Evolutionary conservation across 2,888 invertebrate genomes (phyloP), one percentile per base, ranked within the genome.

Genomic region (Chrysolina haemoptera): DNA sequence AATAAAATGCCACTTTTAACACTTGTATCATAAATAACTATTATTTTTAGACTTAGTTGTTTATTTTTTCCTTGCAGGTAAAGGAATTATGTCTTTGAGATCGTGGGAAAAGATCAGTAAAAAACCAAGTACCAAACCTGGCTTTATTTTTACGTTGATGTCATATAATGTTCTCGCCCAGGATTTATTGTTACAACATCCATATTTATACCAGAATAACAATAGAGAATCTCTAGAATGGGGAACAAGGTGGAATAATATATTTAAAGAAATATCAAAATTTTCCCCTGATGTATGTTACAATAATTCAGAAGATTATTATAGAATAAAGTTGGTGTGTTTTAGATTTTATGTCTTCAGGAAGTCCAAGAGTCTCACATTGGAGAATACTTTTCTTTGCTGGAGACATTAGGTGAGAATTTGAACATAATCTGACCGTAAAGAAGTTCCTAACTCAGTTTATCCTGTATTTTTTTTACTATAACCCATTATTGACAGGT

Each of bases 81-180:
- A 70, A 68, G 59, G 43, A n/a, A 68, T 77, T 12, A 66, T 70
- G 70, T 68, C 77, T 18, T 46, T 70, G 41, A 74, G 78, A 66
- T 64, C 8, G 10, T 77, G 77, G 78, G 68, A 79, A 64, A 78
- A 48, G n/a, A 48, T 64, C 16, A 41, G 35, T 48, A 64, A 71
- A 41, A 78, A 74, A 46, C 46, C 72, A 10, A 74, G 64, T n/a
- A 62, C 59, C 11, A 80, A 79, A 48, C 75, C 80, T 20, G 84
- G 87, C 41, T 89, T 91, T 74, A 87, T 87, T 71, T 93, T 96
- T 82, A 92, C 91, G 75, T 87, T 97, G 40, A 89, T 97, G 86
- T 94, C 94, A 0, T 98, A 97, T 87, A 98, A 98, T 87, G 93
- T 98, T 40, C 88, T 98, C 72, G 94, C 97, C 0, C 98, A 98